Conservation (phyloP, 2,888 invertebrate genomes). For the Blastobasis lacticolella region DNA sequence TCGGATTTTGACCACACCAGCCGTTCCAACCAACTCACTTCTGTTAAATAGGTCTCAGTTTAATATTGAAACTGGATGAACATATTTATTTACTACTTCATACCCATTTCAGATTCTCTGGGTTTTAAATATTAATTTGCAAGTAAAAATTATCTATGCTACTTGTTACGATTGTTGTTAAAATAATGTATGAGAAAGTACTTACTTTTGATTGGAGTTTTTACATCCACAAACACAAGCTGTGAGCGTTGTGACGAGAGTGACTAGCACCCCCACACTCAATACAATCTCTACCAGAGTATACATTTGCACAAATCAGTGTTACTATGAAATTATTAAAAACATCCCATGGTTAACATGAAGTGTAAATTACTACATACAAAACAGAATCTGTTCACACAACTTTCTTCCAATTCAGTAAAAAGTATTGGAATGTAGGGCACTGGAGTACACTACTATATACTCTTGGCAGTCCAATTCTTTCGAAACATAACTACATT, state of each 20-base stretch:
- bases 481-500: conserved; percentile 1
- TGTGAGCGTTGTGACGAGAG: conserved; percentile 70
- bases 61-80: no score
- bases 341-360: conserved; percentile 41
- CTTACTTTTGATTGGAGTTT: conserved; percentile 83
- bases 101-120: no score
- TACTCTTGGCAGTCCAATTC: neutral
- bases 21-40: conserved; percentile 76
- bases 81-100: no score
- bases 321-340: conserved; percentile 2
- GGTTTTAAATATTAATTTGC: no score
- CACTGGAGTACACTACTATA: conserved; percentile 23
- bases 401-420: conserved; percentile 67
- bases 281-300: conserved; percentile 58
- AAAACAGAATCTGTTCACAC: conserved; percentile 44
- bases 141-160: no score
- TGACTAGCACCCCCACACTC: conserved; percentile 58
- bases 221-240: conserved; percentile 84
- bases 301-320: conserved; percentile 51
- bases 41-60: conserved; percentile 48
- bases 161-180: neutral
- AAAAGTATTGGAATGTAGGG: conserved; percentile 59
- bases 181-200: conserved; percentile 1
- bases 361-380: conserved; percentile 50
- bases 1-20: conserved; percentile 75